Conservation (phyloP, 2,888 invertebrate species). For the Arge pagana region DNA sequence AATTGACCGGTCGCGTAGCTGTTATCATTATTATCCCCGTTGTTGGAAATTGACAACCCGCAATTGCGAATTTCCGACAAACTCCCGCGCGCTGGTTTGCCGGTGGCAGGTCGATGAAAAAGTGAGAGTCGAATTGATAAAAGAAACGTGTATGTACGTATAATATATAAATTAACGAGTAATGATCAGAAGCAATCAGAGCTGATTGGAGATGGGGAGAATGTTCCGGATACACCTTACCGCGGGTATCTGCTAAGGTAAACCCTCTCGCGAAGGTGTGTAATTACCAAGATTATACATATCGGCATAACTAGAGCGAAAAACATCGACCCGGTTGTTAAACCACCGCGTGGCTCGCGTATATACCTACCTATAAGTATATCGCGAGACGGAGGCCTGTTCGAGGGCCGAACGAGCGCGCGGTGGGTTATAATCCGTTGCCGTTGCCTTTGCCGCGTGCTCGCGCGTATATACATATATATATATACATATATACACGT, state of each 20-base stretch:
- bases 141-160: background rate
- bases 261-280: slow-evolving; percentile 39
- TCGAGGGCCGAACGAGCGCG: background rate
- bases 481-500: background rate
- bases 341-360: slow-evolving; percentile 31
- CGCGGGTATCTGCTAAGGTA: slow-evolving; percentile 31
- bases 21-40: too few relatives aligned
- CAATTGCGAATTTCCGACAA: too few relatives aligned
- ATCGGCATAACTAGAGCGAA: slow-evolving; percentile 52
- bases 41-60: too few relatives aligned
- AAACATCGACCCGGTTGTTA: slow-evolving; percentile 50
- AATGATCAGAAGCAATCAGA: slow-evolving; percentile 43
- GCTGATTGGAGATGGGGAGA: slow-evolving; percentile 40
- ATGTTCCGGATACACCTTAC: slow-evolving; percentile 34
- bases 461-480: background rate
- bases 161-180: slow-evolving; percentile 25
- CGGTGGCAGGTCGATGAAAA: too few relatives aligned
- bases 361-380: slow-evolving; percentile 18
- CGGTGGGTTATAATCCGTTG: slow-evolving; percentile 7
- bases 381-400: slow-evolving; percentile 20
- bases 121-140: too few relatives aligned
- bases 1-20: too few relatives aligned
- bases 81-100: too few relatives aligned
- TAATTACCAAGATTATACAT: slow-evolving; percentile 51
- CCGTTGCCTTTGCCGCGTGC: slow-evolving; percentile 5